These are phyloP conservation scores for Pachypeltis micranthus DNA, from an alignment of 1,140 invertebrate species.

Conservation along the genomic window DNA sequence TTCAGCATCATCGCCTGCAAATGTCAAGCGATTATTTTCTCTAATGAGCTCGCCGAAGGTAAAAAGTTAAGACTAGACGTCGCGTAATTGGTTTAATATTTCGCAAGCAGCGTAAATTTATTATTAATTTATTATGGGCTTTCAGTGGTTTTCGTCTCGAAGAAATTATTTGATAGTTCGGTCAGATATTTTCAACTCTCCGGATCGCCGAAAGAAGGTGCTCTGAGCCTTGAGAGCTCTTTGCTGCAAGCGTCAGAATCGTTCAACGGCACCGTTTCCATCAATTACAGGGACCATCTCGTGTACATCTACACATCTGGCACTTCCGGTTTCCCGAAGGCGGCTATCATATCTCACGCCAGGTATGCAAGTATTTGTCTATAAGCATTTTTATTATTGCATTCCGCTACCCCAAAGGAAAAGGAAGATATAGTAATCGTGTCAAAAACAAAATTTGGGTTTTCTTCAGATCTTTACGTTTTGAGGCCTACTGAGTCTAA, in stretches of 20 bases:
- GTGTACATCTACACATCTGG: slow-evolving; percentile 88
- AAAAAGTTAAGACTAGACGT: no score
- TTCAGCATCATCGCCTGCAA: slow-evolving; percentile 69
- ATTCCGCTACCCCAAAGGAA: no score
- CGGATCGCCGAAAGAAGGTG: neutral
- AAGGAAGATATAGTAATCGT: no score
- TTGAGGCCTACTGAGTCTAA: no score
- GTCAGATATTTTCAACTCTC: slow-evolving; percentile 14
- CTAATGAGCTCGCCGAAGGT: slow-evolving; percentile 51
- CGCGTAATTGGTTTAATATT: no score
- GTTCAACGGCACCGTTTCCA: slow-evolving; percentile 19
- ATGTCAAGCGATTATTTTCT: slow-evolving; percentile 64
- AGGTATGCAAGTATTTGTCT: slow-evolving; percentile 42
- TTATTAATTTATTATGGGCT: neutral
- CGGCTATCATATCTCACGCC: slow-evolving; percentile 75
- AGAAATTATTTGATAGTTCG: neutral
- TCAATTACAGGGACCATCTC: slow-evolving; percentile 43
- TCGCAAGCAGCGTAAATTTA: neutral
- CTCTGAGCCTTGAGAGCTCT: neutral
- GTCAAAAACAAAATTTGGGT: no score
- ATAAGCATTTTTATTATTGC: no score
- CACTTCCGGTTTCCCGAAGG: slow-evolving; percentile 87
- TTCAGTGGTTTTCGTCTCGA: neutral
- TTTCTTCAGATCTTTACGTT: no score
- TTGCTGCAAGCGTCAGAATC: neutral